phyloP scores from a whole-genome alignment of 2,797 vertebrate genomes.

The Cryptoblepharus egeriae region DNA sequence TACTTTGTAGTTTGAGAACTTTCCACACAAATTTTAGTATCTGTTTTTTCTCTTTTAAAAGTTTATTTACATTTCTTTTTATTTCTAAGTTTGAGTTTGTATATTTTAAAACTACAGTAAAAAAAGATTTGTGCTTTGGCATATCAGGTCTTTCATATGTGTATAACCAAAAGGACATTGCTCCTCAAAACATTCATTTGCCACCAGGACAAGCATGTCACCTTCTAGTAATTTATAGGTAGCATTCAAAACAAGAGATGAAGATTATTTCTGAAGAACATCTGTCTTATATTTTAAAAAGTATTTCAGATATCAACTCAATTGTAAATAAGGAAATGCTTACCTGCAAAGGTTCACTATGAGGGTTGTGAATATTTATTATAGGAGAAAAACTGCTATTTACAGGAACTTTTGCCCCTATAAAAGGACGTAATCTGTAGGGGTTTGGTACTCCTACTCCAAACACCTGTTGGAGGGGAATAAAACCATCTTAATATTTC shows the following conservation, averaged over 20 bases:
- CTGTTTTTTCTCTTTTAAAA: too few relatives aligned
- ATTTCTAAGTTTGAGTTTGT: too few relatives aligned
- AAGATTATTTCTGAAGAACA: neutral
- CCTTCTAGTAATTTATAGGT: neutral
- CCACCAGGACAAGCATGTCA: neutral
- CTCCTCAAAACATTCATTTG: neutral
- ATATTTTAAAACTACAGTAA: too few relatives aligned
- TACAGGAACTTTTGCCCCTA: slow-evolving; percentile 96
- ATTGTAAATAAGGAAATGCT: slow-evolving; percentile 32
- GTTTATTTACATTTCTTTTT: too few relatives aligned
- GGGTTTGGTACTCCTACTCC: slow-evolving; percentile 98
- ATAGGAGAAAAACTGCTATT: slow-evolving; percentile 99
- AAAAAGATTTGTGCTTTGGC: neutral
- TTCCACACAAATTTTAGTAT: too few relatives aligned
- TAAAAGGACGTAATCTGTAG: slow-evolving; percentile 94
- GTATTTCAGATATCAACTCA: too few relatives aligned
- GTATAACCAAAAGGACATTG: neutral
- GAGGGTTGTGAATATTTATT: slow-evolving; percentile 98
- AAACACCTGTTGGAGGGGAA: slow-evolving; percentile 86
- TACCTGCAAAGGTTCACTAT: slow-evolving; percentile 97
- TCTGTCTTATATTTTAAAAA: neutral
- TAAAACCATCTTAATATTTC: neutral
- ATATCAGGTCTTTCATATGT: neutral
- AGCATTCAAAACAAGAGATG: neutral
- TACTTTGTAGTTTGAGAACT: too few relatives aligned